phyloP scores from a whole-genome alignment of 2,888 invertebrate genomes.

The Cremastinae sp. region DNA sequence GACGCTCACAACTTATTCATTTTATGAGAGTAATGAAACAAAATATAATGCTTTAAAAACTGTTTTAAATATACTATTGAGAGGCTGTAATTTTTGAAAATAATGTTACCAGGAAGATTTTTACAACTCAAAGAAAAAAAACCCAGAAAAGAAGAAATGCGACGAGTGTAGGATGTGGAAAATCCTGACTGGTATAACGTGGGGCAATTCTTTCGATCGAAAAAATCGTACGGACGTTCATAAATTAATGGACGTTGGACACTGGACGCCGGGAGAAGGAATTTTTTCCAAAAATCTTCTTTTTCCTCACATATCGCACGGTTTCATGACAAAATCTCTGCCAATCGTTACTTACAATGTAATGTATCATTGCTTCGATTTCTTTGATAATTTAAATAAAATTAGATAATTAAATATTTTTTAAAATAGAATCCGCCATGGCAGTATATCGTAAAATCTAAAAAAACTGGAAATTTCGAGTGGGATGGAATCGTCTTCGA shows the following conservation, averaged over 20 bases:
- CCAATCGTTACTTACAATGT: conserved; percentile 91
- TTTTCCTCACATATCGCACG: conserved; percentile 90
- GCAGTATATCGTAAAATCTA: conserved; percentile 85
- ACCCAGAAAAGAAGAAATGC: conserved; percentile 56
- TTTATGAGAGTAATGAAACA: conserved; percentile 84
- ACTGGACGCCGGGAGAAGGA: conserved; percentile 88
- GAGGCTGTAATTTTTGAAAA: no score
- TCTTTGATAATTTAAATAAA: not conserved
- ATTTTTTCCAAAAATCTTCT: conserved; percentile 85
- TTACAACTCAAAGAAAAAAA: not conserved
- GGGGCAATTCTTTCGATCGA: conserved; percentile 82
- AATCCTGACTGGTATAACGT: conserved; percentile 82
- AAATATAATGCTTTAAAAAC: not conserved
- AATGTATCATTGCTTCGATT: no score
- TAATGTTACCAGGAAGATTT: conserved; percentile 52
- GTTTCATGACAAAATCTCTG: conserved; percentile 88
- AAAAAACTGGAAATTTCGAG: conserved; percentile 81
- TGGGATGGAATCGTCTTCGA: conserved; percentile 90
- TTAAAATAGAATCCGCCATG: conserved; percentile 90
- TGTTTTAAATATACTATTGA: not conserved
- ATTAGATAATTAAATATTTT: not conserved
- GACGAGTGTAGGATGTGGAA: conserved; percentile 80
- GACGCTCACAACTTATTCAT: conserved; percentile 84
- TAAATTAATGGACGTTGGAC: conserved; percentile 83
- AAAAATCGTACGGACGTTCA: conserved; percentile 67